Evolutionary conservation across 2,113 vertebrate species (phyloP), one percentile per base, ranked within the genome.

Genomic region (Caretta caretta): DNA sequence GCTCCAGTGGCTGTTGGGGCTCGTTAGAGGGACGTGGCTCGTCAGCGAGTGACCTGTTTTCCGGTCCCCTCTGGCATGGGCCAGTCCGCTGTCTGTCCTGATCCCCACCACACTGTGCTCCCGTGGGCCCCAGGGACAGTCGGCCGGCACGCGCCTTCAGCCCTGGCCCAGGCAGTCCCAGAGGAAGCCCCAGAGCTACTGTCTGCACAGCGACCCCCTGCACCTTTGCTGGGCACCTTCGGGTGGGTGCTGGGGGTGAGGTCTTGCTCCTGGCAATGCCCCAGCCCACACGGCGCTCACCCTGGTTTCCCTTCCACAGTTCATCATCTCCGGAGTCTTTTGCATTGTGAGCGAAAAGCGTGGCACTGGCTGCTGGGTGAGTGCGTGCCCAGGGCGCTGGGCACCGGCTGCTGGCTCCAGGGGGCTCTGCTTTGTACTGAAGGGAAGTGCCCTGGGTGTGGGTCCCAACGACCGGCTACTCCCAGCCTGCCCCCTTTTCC

Each of bases 321-420:
- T 87, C 0, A 20, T 96, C 3, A 8, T 72, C 7, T 93, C 97
- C 2, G 97, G 97, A 46, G 48, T 17, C 4, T 93, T 78, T 8
- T 35, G 50, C 49, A 9, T 94, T 1, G 50, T 93, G 51, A 84
- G 96, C 2, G 95, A 97, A 81, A 95, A 92, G 72, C 16, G 2
- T 6, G 31, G 3, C 5, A 49, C 94, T 31, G 89, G 31, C 81
- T 29, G 50, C 31, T 84, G 87, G 1, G 97, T 98, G 93, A 97
- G 97, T 90, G 50, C 24, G 0, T 19, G 17, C 51, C 51, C 4
- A 72, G 42, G 14, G 5, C 5, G 29, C 5, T 50, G 19, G 38
- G 46, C 50, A 14, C 22, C 50, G 4, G 42, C 5, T 10, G 48
- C 75, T 48, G 42, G 4, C 24, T 53, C 51, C 51, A 53, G 56